These are phyloP conservation scores for Cryptocephalus primarius DNA, from an alignment of 2,888 invertebrate species.

Conservation along the genomic window DNA sequence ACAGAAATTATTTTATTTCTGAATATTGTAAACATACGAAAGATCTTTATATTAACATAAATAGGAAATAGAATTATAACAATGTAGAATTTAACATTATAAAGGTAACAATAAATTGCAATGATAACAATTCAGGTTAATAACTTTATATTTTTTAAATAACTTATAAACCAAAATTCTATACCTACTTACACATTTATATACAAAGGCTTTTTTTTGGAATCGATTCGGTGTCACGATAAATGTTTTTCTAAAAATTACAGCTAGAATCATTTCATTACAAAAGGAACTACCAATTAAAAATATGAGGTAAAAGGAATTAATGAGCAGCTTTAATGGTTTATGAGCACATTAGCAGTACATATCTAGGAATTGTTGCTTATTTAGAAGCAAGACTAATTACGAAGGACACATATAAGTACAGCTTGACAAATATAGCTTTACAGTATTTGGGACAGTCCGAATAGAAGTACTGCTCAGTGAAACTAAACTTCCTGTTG, in stretches of 20 bases:
- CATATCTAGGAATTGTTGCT: too few relatives aligned
- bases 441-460: too few relatives aligned
- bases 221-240: constrained; percentile 10
- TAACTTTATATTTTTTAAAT: constrained; percentile 6
- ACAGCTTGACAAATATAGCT: too few relatives aligned
- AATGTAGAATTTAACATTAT: constrained; percentile 17
- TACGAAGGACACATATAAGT: too few relatives aligned
- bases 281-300: neutral
- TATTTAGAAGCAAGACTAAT: too few relatives aligned
- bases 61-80: constrained; percentile 14
- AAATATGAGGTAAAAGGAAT: too few relatives aligned
- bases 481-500: too few relatives aligned
- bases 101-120: constrained; percentile 20
- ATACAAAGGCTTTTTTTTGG: constrained; percentile 20
- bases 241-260: constrained; percentile 3
- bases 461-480: too few relatives aligned
- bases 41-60: constrained; percentile 11
- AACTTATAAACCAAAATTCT: constrained; percentile 10
- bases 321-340: too few relatives aligned
- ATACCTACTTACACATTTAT: constrained; percentile 17
- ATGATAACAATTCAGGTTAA: constrained; percentile 13
- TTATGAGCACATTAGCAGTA: too few relatives aligned
- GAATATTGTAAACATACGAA: constrained; percentile 13
- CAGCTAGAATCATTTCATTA: constrained; percentile 3
- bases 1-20: too few relatives aligned